These are phyloP conservation scores for Nymphalis urticae DNA, from an alignment of 2,888 invertebrate species.

Conservation along the genomic window DNA sequence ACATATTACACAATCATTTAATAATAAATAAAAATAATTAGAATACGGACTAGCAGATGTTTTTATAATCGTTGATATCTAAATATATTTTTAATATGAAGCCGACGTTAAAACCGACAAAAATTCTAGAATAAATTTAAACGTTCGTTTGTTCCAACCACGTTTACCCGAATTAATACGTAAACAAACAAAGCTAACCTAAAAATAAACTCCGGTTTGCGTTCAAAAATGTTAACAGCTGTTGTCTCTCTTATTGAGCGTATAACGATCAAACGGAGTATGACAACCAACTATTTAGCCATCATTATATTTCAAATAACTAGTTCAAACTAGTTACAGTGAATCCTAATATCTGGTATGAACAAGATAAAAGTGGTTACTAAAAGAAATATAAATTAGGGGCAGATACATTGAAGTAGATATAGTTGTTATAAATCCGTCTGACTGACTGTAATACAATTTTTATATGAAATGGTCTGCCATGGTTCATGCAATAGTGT, in stretches of 20 bases:
- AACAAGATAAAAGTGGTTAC: too few relatives aligned
- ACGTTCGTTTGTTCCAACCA: conserved; percentile 27
- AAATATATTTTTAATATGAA: background rate
- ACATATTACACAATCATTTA: too few relatives aligned
- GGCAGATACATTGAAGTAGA: too few relatives aligned
- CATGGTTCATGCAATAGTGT: too few relatives aligned
- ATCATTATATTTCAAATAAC: conserved; percentile 6
- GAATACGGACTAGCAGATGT: too few relatives aligned
- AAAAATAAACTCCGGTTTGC: conserved; percentile 39
- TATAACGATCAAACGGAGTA: conserved; percentile 49
- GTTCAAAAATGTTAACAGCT: conserved; percentile 48
- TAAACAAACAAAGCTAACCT: conserved; percentile 39
- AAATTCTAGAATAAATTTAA: conserved; percentile 23
- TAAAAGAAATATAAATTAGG: too few relatives aligned
- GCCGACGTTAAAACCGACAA: background rate
- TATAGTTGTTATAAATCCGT: too few relatives aligned
- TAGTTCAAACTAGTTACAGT: background rate
- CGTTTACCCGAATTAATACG: conserved; percentile 36
- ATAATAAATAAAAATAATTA: too few relatives aligned
- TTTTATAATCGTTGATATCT: too few relatives aligned
- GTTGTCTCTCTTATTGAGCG: conserved; percentile 56
- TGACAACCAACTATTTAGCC: conserved; percentile 55
- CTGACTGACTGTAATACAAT: too few relatives aligned
- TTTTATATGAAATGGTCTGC: too few relatives aligned
- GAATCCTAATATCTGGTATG: too few relatives aligned